These are phyloP conservation scores for Xyrauchen texanus DNA, from an alignment of 2,113 vertebrate species.

Conservation along the genomic window DNA sequence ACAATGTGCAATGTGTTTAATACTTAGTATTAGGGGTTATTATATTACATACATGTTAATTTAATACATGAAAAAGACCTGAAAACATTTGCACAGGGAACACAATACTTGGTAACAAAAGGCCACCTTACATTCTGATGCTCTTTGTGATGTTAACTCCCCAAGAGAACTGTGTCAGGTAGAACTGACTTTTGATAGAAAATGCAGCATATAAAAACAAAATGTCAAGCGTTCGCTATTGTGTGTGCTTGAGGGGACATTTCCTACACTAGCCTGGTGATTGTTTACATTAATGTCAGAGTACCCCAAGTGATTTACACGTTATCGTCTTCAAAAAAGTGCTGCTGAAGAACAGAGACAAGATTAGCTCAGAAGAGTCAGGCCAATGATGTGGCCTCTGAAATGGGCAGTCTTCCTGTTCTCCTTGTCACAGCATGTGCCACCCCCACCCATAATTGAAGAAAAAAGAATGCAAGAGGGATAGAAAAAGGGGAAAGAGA, in stretches of 20 bases:
- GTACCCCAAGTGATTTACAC: constrained; percentile 27
- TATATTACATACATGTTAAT: too few species aligned
- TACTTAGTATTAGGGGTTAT: too few species aligned
- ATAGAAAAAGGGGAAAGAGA: constrained; percentile 3
- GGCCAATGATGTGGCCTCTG: constrained; percentile 18
- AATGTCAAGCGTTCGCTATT: constrained; percentile 45
- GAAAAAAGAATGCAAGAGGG: neutral
- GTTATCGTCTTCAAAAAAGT: constrained; percentile 23
- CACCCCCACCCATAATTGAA: neutral
- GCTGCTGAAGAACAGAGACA: constrained; percentile 6
- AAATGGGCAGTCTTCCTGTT: neutral
- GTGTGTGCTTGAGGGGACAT: constrained; percentile 32
- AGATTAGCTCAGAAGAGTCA: constrained; percentile 21
- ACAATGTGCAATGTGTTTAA: too few species aligned
- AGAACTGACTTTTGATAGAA: neutral
- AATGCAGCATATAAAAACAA: constrained; percentile 16
- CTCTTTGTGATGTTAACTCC: neutral
- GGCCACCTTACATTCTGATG: neutral
- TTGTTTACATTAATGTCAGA: constrained; percentile 50
- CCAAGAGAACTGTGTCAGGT: neutral
- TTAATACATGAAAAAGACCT: neutral
- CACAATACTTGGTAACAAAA: neutral
- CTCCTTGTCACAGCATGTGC: neutral
- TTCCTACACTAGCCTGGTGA: constrained; percentile 27
- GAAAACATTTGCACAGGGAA: neutral